Evolutionary conservation across 2,797 vertebrate species (phyloP), one percentile per base, ranked within the genome.

Genomic region (Neopelma chrysocephalum): DNA sequence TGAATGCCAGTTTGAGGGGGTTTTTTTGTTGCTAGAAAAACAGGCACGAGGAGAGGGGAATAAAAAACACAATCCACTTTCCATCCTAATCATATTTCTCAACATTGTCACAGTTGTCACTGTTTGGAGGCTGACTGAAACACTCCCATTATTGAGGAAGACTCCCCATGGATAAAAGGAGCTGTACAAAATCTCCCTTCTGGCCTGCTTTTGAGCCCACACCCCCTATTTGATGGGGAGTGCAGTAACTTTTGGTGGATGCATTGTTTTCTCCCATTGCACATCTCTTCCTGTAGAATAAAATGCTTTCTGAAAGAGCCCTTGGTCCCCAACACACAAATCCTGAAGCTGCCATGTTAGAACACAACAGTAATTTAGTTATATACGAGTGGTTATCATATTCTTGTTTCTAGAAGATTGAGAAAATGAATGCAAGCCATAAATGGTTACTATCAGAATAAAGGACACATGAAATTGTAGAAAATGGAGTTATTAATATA

Each of bases 21-120:
- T 27, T 73, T 15, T 66, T 58, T 47, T 84, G 22, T 64, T 56
- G 17, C 25, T 57, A 87, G 66, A 17, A 73, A 87, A 94, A 79
- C 2, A 0, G 31, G 2, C 10, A 18, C 4, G 4, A 14, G 4
- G 2, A 5, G 6, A 62, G 6, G 0, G 9, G n/a, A 68, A 45
- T 15, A 50, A 80, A 48, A 84, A 62, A 61, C 4, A 26, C 10
- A 65, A 77, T 17, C 9, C 23, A 13, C 27, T 72, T 76, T 15
- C 22, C 40, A 51, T 27, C 32, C 25, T 51, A 69, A 64, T 45
- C 16, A 12, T 48, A 76, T 78, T 89, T 82, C 47, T 85, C 70
- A 22, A 8, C 20, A 15, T 45, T 45, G 19, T 45, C 43, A 45
- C 43, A 45, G 15, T 34, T 54, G 27, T 58, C 61, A 43, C 40